phyloP scores from a whole-genome alignment of 2,888 invertebrate genomes.

The Sthenelais limicola region DNA sequence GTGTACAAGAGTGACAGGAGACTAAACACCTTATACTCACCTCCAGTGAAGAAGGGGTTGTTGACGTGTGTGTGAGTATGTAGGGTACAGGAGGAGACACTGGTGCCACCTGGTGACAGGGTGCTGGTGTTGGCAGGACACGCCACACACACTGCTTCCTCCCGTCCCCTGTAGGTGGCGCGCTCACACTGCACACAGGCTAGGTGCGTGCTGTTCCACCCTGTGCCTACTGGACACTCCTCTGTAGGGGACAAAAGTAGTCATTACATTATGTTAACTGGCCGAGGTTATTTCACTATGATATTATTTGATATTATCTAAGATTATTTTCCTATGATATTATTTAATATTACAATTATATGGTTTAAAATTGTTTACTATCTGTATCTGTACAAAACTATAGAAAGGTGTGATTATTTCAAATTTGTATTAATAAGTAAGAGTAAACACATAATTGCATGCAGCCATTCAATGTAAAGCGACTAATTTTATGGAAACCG shows the following conservation, averaged over 20 bases:
- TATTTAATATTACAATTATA: no score
- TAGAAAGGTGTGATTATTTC: no score
- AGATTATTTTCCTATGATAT: no score
- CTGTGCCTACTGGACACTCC: constrained; percentile 19
- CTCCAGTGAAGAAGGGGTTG: neutral
- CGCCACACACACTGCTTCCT: neutral
- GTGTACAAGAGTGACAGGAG: no score
- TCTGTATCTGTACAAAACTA: no score
- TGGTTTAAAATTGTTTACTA: no score
- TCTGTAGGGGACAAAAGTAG: constrained; percentile 9
- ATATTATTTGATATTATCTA: no score
- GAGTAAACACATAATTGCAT: no score
- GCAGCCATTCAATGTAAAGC: no score
- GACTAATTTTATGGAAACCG: no score
- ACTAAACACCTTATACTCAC: constrained; percentile 13
- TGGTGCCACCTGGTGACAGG: constrained; percentile 5
- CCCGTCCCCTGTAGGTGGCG: constrained; percentile 16
- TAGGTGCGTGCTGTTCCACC: constrained; percentile 6
- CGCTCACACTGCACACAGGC: constrained; percentile 6
- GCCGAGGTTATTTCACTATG: no score
- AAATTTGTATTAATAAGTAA: no score
- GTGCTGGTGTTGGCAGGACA: constrained; percentile 31
- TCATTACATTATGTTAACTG: neutral
- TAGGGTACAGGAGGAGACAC: neutral
- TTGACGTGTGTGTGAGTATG: neutral